Base-by-base conservation (phyloP, 2,888 invertebrate species). In the Volucella inanis region DNA sequence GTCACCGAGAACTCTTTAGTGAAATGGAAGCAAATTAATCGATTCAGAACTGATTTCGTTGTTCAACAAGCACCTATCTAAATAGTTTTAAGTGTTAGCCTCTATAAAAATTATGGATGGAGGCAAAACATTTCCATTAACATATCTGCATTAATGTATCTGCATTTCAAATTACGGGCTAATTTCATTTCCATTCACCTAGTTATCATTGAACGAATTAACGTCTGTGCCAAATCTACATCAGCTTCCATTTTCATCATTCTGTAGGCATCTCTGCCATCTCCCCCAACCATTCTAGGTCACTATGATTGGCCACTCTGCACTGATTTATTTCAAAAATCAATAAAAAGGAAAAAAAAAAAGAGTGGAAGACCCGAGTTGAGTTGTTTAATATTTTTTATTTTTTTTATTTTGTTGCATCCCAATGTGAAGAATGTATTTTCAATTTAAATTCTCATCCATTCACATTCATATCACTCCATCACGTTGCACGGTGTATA, bases 371-470 rank as follows among this genome's bases (percentile, higher is more conserved):
- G 41, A 31, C 71, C 61, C 12, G 61, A 61, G 50, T 72, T 31
- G 22, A 55, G n/a, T 45, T 62, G 52, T 62, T 50, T 8, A 2
- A 22, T 22, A 3, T 22, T 1, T 2, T 3, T 1, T 22, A 8
- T 15, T 22, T 31, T 57, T 57, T 70, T 45, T 47, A 15, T 38
- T 18, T 14, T 49, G 18, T 11, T n/a, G 2, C 14, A 18, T 55
- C 22, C 14, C 61, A 15, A 47, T 79, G 62, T 70, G 50, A 49
- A 68, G 64, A 76, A 65, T 76, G 59, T 77, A 64, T 83, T 83
- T 78, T 78, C 83, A 78, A 83, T 83, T 74, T 78, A 78, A 78
- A 83, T 72, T 83, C 78, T n/a, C 78, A 78, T 78, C 67, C 45
- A 50, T 72, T 22, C 65, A 54, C 61, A 55, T 1, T 8, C 39